These are phyloP conservation scores for Physella acuta DNA, from an alignment of 1,140 invertebrate genomes.

Conservation along the genomic window DNA sequence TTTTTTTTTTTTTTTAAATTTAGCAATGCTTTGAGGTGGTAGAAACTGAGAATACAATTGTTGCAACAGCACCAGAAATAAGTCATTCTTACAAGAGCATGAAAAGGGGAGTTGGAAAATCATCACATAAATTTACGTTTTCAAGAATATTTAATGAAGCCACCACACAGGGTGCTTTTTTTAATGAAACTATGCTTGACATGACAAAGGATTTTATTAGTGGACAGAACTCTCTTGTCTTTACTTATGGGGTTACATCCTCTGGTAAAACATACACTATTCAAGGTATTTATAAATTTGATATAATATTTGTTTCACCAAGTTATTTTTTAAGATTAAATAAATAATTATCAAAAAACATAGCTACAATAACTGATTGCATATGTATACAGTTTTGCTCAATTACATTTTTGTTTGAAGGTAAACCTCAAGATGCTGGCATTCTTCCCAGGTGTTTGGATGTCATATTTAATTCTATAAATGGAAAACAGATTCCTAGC, in stretches of 20 bases:
- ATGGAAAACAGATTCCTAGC: conserved; percentile 51
- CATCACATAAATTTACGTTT: conserved; percentile 66
- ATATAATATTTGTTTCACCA: too few relatives aligned
- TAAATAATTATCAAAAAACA: too few relatives aligned
- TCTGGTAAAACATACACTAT: conserved; percentile 88
- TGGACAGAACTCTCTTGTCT: conserved; percentile 76
- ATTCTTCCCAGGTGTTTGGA: conserved; percentile 79
- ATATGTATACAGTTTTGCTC: too few relatives aligned
- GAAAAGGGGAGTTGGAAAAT: conserved; percentile 44
- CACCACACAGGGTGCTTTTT: conserved; percentile 50
- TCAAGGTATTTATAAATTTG: conserved; percentile 67
- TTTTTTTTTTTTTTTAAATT: too few relatives aligned
- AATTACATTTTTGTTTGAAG: conserved; percentile 48
- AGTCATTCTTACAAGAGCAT: conserved; percentile 48
- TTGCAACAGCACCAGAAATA: conserved; percentile 47
- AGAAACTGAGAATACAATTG: neutral
- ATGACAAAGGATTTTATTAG: conserved; percentile 68
- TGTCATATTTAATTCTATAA: conserved; percentile 70
- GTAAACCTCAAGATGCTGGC: conserved; percentile 70
- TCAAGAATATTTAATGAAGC: conserved; percentile 57
- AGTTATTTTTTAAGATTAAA: too few relatives aligned
- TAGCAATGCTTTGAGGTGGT: too few relatives aligned
- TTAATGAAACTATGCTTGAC: conserved; percentile 64
- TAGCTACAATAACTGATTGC: too few relatives aligned
- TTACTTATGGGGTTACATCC: conserved; percentile 84